A percentile compares a stretch with the other conserved stretches of the same genome.
phyloP scores from a whole-genome alignment of 1,140 invertebrate species.

The Lanistes nyassanus region DNA sequence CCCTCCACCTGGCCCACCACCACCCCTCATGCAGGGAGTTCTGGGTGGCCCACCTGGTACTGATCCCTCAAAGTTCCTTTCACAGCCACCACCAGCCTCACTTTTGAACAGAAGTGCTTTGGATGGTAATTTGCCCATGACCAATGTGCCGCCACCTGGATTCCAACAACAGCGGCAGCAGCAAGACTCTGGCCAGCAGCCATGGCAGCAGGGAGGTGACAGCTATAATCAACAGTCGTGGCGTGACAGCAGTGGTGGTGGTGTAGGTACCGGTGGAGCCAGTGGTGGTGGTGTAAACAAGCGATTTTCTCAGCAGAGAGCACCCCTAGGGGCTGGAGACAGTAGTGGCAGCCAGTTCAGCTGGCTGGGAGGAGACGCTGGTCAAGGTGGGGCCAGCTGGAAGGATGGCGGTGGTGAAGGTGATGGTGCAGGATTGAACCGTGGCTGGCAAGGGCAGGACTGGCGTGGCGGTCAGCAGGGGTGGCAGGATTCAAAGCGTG shows the following conservation, averaged over 20 bases:
- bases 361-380: neutral
- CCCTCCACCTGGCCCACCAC: conserved; percentile 17
- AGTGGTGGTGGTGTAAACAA: neutral
- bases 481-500: conserved; percentile 12
- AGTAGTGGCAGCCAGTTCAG: neutral
- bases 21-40: conserved; percentile 7
- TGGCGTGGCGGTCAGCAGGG: neutral
- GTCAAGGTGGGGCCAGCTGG: neutral
- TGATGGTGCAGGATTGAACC: no score
- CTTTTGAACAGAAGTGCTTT: neutral
- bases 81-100: conserved; percentile 19
- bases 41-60: conserved; percentile 1
- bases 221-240: conserved; percentile 13
- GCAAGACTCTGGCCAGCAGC: neutral
- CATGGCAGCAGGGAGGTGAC: conserved; percentile 18
- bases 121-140: neutral
- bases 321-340: neutral
- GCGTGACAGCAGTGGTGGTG: conserved; percentile 6
- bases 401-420: neutral
- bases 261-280: neutral
- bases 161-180: neutral
- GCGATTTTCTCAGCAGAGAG: conserved; percentile 6
- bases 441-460: conserved; percentile 5
- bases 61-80: conserved; percentile 1
- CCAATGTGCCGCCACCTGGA: no score